These are phyloP conservation scores for Eospalax fontanierii DNA, from an alignment of 2,797 vertebrate species.

Conservation along the genomic window DNA sequence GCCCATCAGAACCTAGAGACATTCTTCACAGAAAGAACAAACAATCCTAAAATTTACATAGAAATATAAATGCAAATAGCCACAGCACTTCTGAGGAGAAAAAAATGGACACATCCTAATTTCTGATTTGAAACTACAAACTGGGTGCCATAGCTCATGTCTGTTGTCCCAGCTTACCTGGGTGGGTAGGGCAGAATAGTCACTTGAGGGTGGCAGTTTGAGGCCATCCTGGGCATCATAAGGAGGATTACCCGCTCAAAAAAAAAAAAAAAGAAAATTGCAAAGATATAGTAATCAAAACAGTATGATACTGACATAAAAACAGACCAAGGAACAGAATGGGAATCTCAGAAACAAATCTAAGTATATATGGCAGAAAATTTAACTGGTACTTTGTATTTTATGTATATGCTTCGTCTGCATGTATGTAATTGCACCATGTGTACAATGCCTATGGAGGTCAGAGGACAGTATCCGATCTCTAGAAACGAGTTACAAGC, in stretches of 20 bases:
- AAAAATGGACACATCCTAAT: neutral
- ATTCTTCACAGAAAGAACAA: slow-evolving; percentile 7
- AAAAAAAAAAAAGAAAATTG: neutral
- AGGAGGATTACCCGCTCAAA: neutral
- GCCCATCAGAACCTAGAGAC: neutral
- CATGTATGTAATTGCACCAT: too few relatives aligned
- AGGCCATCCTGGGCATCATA: neutral
- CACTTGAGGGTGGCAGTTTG: neutral
- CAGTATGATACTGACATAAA: neutral
- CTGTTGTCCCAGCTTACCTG: neutral
- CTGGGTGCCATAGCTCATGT: neutral
- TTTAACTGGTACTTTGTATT: too few relatives aligned
- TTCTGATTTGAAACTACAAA: neutral
- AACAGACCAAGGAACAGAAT: too few relatives aligned
- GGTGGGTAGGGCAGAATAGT: neutral
- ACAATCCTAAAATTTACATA: neutral
- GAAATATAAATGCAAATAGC: neutral
- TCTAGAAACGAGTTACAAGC: too few relatives aligned
- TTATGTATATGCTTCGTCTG: too few relatives aligned
- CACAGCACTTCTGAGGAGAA: neutral
- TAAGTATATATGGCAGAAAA: neutral
- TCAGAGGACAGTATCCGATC: too few relatives aligned
- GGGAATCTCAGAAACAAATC: neutral
- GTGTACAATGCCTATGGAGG: too few relatives aligned
- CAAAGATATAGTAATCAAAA: neutral